phyloP scores from a whole-genome alignment of 2,797 vertebrate genomes.

The Acropternis orthonyx region DNA sequence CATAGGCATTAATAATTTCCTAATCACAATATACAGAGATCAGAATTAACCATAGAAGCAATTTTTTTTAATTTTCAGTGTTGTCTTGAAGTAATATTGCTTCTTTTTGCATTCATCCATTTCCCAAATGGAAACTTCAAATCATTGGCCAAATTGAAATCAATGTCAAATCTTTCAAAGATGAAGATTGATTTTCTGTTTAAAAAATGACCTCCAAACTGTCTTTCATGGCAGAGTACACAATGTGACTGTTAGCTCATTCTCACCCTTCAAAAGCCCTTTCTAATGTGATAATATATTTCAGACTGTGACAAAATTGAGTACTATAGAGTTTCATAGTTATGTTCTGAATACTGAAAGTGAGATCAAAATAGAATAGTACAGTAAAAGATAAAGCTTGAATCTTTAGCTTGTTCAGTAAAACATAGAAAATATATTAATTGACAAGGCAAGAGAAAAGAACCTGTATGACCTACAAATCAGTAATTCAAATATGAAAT shows the following conservation, averaged over 20 bases:
- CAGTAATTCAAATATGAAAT: background rate
- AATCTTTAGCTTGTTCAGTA: background rate
- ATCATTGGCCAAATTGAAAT: background rate
- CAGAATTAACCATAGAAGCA: background rate
- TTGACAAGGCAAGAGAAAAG: background rate
- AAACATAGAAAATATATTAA: background rate
- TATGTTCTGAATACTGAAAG: background rate
- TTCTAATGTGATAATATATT: slow-evolving; percentile 6
- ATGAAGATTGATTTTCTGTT: slow-evolving; percentile 14
- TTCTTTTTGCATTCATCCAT: background rate
- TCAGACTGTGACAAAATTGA: slow-evolving; percentile 6
- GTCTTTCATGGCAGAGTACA: background rate
- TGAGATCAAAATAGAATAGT: background rate
- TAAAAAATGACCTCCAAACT: background rate
- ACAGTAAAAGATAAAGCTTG: background rate
- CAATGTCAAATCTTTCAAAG: slow-evolving; percentile 3
- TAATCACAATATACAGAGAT: background rate
- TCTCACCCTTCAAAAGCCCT: slow-evolving; percentile 37
- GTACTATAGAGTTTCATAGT: background rate
- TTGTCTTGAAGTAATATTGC: background rate
- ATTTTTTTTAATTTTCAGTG: background rate
- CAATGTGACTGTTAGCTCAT: background rate
- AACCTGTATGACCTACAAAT: background rate
- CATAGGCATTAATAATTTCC: background rate
- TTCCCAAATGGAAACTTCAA: background rate